Conservation (phyloP, 2,113 vertebrate species). For the Australoheros scitulus region DNA sequence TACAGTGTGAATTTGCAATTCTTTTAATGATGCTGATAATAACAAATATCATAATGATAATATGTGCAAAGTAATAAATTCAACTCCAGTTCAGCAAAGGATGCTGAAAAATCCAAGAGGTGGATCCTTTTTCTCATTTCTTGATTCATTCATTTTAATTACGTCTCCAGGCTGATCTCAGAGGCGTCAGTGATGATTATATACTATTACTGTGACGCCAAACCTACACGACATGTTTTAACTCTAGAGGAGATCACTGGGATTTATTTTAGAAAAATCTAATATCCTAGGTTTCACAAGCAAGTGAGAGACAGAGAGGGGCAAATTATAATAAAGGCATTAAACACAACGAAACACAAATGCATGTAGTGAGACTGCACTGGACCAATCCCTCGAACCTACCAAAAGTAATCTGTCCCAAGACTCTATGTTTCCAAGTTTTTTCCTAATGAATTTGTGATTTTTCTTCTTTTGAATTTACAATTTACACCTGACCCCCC, state of each 20-base stretch:
- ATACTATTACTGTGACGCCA: background rate
- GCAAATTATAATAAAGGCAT: no score
- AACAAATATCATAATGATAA: background rate
- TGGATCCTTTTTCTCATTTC: background rate
- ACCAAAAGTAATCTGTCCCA: no score
- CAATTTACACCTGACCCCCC: accelerated
- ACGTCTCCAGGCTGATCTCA: background rate
- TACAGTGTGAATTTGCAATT: background rate
- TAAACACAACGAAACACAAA: no score
- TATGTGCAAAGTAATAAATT: background rate
- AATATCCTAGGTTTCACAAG: background rate
- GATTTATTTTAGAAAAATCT: background rate
- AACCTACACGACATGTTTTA: background rate
- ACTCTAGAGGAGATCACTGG: background rate
- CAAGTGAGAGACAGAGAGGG: no score
- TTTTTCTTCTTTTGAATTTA: background rate
- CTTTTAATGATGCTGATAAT: background rate
- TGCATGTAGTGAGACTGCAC: no score
- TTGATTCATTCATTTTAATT: background rate
- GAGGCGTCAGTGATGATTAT: background rate
- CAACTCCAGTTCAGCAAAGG: background rate
- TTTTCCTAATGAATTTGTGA: background rate
- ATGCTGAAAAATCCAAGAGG: background rate
- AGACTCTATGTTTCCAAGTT: no score
- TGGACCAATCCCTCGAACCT: background rate